Evolutionary conservation across 2,797 vertebrate species (phyloP).

Genomic region (Rhinella marina): DNA sequence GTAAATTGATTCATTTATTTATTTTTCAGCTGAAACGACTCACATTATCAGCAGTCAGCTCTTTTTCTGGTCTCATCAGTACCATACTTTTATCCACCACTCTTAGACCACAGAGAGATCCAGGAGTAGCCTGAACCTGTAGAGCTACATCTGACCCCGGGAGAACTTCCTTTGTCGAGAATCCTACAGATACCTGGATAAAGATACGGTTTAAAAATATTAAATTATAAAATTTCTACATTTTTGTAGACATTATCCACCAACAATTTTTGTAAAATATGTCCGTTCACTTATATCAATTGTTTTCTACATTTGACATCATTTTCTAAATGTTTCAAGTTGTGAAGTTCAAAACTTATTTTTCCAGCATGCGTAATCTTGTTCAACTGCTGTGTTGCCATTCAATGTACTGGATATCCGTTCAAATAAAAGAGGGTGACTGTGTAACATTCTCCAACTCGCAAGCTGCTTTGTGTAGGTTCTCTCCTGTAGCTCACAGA

Average conservation of each 20-base stretch:
- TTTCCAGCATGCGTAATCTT: not conserved
- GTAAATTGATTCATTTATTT: not conserved
- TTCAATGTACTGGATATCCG: not conserved
- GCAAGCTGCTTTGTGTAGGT: not conserved
- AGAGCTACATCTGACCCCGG: constrained; percentile 45
- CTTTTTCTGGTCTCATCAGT: constrained; percentile 35
- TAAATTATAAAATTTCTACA: not conserved
- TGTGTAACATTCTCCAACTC: not conserved
- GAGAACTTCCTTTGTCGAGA: constrained; percentile 19
- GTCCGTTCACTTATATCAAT: no score
- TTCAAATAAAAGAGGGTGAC: not conserved
- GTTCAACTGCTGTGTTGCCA: not conserved
- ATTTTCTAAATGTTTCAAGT: not conserved
- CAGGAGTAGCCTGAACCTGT: constrained; percentile 26
- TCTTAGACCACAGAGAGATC: constrained; percentile 53
- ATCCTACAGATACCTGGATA: constrained; percentile 41
- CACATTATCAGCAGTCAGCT: constrained; percentile 45
- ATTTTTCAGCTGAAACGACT: not conserved
- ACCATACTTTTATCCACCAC: constrained; percentile 56
- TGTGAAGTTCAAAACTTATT: not conserved
- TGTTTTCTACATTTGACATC: no score
- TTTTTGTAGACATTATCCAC: not conserved
- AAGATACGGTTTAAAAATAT: not conserved
- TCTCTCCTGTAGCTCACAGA: no score
- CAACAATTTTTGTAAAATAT: no score